Base-by-base conservation (phyloP, 37 sponge, comb jelly and placozoan species). In the Petrosia ficiformis region DNA sequence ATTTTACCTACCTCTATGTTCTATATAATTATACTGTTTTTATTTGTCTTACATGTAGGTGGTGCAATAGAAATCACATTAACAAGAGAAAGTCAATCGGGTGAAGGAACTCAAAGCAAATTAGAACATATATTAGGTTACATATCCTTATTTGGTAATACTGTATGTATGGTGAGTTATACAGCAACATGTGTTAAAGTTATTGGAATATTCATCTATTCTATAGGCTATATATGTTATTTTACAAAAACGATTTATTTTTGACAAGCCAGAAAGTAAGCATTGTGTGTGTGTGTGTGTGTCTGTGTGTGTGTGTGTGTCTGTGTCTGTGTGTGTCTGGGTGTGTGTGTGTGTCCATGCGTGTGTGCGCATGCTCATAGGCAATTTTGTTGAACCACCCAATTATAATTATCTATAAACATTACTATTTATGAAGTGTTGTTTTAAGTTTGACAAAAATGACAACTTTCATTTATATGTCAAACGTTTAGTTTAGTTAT, bases 221-320 rank as follows among this genome's bases (percentile, higher is more conserved):
- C 39, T 44, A 21, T 68, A 88, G 89, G 78, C 89, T 33, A n/a
- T 78, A 0, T 86, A 78, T 70, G 61, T 94, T 10, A 67, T 86
- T 6, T 10, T 81, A 16, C 95, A 94, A 44, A 89, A 90, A 82
- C 76, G 59, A 44, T 80, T 81, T 40, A 75, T 94, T 21, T 94
- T 89, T 64, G 77, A 71, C 11, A 36, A 39, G 14, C 65, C 33
- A 54, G 73, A 70, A 39, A 76, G 88, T 87, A 41, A 74, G 80
- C n/a, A n/a, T n/a, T n/a, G n/a, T n/a, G n/a, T n/a, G n/a, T n/a
- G n/a, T n/a, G n/a, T n/a, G n/a, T n/a, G n/a, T n/a, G n/a, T n/a
- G n/a, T n/a, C n/a, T n/a, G n/a, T n/a, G n/a, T n/a, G n/a, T n/a
- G n/a, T n/a, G n/a, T n/a, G n/a, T n/a, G n/a, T n/a, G n/a, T n/a